phyloP scores from a whole-genome alignment of 2,113 vertebrate species.

The Prolemur simus region DNA sequence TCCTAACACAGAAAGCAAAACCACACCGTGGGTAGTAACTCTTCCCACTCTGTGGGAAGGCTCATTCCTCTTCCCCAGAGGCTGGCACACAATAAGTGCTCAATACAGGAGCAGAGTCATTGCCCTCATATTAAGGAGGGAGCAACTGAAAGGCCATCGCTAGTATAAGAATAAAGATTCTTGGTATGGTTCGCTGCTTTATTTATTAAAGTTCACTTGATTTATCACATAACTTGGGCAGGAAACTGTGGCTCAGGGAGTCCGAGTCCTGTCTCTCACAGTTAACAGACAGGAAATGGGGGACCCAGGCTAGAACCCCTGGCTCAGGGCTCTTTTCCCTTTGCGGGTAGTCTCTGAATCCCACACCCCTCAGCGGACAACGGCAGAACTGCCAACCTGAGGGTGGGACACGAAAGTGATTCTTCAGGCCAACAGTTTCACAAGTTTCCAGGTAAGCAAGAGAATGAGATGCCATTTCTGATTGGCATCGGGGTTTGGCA shows the following conservation, averaged over 20 bases:
- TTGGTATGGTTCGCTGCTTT: not conserved
- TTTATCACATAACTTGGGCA: not conserved
- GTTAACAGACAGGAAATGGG: not conserved
- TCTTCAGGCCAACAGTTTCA: not conserved
- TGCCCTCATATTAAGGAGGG: not conserved
- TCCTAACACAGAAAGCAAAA: not conserved
- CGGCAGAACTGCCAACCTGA: not conserved
- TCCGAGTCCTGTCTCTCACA: not conserved
- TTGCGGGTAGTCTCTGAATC: not conserved
- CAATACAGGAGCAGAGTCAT: not conserved
- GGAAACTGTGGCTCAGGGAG: not conserved
- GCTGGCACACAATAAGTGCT: not conserved
- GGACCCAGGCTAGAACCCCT: not conserved
- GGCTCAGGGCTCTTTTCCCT: not conserved
- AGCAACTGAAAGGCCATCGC: not conserved
- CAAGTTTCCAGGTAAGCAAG: not conserved
- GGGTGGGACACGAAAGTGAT: fast-evolving
- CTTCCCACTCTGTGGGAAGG: not conserved
- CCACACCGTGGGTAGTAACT: not conserved
- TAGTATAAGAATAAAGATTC: not conserved
- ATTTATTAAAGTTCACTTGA: not conserved
- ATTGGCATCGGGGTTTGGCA: not conserved
- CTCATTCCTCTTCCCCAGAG: not conserved
- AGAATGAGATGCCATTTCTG: not conserved
- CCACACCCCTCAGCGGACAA: not conserved